These are phyloP conservation scores for Microplitis demolitor DNA, from an alignment of 1,140 invertebrate genomes.

Conservation along the genomic window DNA sequence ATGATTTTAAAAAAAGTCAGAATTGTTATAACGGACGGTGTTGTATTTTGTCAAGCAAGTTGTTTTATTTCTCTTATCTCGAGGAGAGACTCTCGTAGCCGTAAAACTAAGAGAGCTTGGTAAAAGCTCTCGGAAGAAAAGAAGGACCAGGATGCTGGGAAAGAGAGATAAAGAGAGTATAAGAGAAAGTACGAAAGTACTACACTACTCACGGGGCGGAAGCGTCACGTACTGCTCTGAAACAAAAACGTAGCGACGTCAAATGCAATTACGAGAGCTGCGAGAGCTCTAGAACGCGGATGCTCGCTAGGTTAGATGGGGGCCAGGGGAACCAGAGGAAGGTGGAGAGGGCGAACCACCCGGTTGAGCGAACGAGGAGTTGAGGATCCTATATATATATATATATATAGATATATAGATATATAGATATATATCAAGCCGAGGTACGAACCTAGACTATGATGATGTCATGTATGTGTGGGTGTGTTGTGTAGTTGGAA, in stretches of 20 bases:
- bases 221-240: slow-evolving; percentile 61
- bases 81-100: neutral
- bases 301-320: slow-evolving; percentile 54
- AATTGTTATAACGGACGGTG: neutral
- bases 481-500: neutral
- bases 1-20: too few relatives aligned
- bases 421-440: slow-evolving; percentile 22
- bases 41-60: neutral
- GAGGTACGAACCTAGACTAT: neutral
- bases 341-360: slow-evolving; percentile 32
- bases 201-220: slow-evolving; percentile 49
- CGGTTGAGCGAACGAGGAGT: slow-evolving; percentile 38
- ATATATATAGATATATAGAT: neutral
- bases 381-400: slow-evolving; percentile 31
- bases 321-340: slow-evolving; percentile 42
- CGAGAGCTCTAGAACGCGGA: slow-evolving; percentile 60
- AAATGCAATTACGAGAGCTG: slow-evolving; percentile 61
- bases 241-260: slow-evolving; percentile 63
- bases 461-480: slow-evolving; percentile 8
- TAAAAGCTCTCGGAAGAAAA: slow-evolving; percentile 13
- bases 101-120: neutral
- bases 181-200: slow-evolving; percentile 8
- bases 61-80: neutral
- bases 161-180: slow-evolving; percentile 4
- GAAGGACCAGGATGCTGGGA: neutral